phyloP scores from a whole-genome alignment of 2,888 invertebrate genomes.

The Tanaodytes sp. region DNA sequence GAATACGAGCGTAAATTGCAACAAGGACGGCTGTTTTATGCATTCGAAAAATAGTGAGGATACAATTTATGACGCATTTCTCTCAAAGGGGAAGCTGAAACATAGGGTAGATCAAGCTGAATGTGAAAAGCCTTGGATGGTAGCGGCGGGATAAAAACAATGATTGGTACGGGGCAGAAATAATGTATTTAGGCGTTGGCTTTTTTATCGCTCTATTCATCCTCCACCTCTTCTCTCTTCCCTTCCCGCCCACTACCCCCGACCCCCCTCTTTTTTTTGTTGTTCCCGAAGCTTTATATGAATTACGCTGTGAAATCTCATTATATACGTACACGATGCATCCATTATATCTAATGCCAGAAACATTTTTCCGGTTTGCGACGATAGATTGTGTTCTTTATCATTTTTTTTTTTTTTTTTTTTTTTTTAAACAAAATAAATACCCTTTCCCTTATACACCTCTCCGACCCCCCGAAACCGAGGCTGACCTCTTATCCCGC shows the following conservation, averaged over 20 bases:
- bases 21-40: conserved; percentile 52
- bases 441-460: no score
- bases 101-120: conserved; percentile 57
- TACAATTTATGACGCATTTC: conserved; percentile 56
- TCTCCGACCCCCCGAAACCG: no score
- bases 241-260: conserved; percentile 24
- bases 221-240: conserved; percentile 33
- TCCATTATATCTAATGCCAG: conserved; percentile 65
- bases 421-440: no score
- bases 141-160: conserved; percentile 54
- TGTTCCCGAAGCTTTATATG: conserved; percentile 70
- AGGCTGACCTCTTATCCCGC: no score
- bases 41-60: conserved; percentile 55
- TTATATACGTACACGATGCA: conserved; percentile 69
- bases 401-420: conserved; percentile 47
- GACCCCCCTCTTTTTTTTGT: conserved; percentile 56
- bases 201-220: conserved; percentile 64
- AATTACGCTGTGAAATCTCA: conserved; percentile 72
- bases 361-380: conserved; percentile 61
- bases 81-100: conserved; percentile 54
- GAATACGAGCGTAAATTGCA: conserved; percentile 50
- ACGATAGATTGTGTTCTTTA: conserved; percentile 45
- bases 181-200: conserved; percentile 68
- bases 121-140: conserved; percentile 52
- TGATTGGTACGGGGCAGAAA: conserved; percentile 61